These are phyloP conservation scores for Anolis carolinensis DNA, from an alignment of 2,113 vertebrate genomes.

Conservation along the genomic window DNA sequence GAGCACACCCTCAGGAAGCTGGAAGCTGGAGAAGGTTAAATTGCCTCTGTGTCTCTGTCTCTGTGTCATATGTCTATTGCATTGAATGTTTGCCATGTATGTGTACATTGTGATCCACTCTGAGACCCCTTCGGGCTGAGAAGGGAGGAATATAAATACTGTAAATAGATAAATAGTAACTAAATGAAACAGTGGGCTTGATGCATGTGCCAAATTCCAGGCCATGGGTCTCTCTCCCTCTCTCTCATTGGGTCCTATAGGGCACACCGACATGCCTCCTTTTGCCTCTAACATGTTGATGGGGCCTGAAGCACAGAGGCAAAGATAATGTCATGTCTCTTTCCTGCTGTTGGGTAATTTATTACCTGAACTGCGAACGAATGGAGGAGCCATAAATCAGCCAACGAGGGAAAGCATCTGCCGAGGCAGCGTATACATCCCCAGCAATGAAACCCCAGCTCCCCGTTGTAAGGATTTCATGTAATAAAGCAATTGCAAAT, in stretches of 20 bases:
- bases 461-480: conserved; percentile 50
- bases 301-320: conserved; percentile 14
- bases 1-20: no score
- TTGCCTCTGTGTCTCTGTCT: no score
- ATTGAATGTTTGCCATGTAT: no score
- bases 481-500: conserved; percentile 32
- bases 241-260: neutral
- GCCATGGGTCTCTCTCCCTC: neutral
- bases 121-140: no score
- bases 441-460: conserved; percentile 23
- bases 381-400: conserved; percentile 62
- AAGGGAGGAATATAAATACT: no score
- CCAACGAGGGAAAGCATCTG: conserved; percentile 46
- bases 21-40: no score
- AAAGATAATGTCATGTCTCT: neutral
- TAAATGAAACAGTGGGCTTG: no score
- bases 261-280: neutral
- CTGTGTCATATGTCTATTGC: no score
- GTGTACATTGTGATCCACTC: no score
- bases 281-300: conserved; percentile 37
- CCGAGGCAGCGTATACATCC: neutral
- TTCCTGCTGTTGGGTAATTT: conserved; percentile 1
- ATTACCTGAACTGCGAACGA: conserved; percentile 54
- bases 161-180: no score
- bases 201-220: neutral